A percentile compares a stretch with the other conserved stretches of the same genome.
These are phyloP conservation scores for Sterna hirundo DNA, from an alignment of 2,113 vertebrate species.

Conservation along the genomic window DNA sequence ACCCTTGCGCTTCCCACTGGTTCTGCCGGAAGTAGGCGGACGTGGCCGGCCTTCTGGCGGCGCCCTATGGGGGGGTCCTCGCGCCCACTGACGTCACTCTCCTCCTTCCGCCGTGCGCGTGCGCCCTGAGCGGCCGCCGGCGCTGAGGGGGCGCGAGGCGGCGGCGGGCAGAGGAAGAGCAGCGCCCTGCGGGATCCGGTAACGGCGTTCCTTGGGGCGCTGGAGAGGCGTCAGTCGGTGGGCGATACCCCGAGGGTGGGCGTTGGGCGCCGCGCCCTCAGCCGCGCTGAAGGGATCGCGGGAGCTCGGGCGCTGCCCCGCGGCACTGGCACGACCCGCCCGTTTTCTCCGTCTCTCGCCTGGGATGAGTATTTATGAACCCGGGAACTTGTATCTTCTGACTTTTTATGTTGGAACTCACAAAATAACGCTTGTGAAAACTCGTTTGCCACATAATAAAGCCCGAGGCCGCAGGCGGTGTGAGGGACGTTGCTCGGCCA, in stretches of 20 bases:
- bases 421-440: not conserved
- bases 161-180: too few species aligned
- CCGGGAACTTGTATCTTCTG: too few species aligned
- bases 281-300: not conserved
- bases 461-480: fast-evolving
- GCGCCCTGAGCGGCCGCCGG: too few species aligned
- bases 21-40: not conserved
- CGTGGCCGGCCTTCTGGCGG: fast-evolving
- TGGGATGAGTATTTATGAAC: not conserved
- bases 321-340: too few species aligned
- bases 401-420: not conserved
- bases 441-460: not conserved
- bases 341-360: not conserved
- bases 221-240: not conserved
- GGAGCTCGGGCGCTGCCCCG: too few species aligned
- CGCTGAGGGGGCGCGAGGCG: fast-evolving
- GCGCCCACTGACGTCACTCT: not conserved
- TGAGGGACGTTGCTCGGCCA: fast-evolving
- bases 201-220: too few species aligned
- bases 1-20: fast-evolving
- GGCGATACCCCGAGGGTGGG: not conserved
- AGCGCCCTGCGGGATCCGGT: fast-evolving
- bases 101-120: too few species aligned
- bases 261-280: not conserved
- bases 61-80: too few species aligned